These are phyloP conservation scores for Caenorhabditis sp. DNA, from an alignment of 2,888 invertebrate genomes.

Conservation along the genomic window DNA sequence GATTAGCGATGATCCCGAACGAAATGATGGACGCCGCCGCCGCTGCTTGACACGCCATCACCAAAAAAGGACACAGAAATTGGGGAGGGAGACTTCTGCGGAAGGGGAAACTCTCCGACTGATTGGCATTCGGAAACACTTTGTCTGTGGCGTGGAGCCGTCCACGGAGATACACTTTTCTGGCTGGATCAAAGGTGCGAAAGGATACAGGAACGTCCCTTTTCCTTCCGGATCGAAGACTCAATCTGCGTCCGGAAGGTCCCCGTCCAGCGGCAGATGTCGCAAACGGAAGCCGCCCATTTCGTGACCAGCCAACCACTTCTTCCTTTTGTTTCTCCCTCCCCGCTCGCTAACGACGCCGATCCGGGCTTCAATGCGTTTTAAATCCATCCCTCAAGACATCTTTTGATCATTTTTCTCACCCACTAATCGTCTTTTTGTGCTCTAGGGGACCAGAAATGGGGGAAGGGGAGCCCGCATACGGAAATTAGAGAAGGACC, in stretches of 20 bases:
- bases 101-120: not conserved
- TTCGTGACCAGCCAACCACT: slow-evolving; percentile 30
- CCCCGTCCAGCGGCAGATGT: slow-evolving; percentile 5
- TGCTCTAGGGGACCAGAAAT: not conserved
- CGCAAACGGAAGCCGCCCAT: slow-evolving; percentile 35
- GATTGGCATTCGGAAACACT: slow-evolving; percentile 1
- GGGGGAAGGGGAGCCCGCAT: slow-evolving; percentile 11
- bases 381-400: slow-evolving; percentile 43
- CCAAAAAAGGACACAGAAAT: slow-evolving; percentile 9
- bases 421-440: slow-evolving; percentile 30
- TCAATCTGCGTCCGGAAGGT: slow-evolving; percentile 19
- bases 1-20: slow-evolving; percentile 18
- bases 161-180: no score
- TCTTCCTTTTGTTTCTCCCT: slow-evolving; percentile 2
- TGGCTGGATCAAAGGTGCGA: no score
- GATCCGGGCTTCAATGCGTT: slow-evolving; percentile 17
- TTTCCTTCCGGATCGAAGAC: slow-evolving; percentile 41
- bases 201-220: no score
- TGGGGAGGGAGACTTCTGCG: not conserved
- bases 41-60: slow-evolving; percentile 25
- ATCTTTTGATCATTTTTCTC: slow-evolving; percentile 37
- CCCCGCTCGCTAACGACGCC: not conserved
- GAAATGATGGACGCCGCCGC: slow-evolving; percentile 31
- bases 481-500: slow-evolving; percentile 26
- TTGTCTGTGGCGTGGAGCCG: no score